Conservation (phyloP, 2,113 vertebrate species). For the Thunnus thynnus region DNA sequence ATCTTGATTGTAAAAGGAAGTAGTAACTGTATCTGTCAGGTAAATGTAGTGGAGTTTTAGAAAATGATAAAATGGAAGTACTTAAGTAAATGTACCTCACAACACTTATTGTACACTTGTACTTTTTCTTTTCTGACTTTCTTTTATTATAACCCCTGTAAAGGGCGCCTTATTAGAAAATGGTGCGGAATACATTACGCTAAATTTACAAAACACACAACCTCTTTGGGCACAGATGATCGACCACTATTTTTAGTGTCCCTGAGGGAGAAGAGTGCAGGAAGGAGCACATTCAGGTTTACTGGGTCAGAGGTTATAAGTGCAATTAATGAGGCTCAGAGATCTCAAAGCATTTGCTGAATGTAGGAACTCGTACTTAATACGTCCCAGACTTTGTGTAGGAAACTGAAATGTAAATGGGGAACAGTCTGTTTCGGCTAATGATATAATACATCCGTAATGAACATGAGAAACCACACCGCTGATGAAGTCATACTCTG, state of each 20-base stretch:
- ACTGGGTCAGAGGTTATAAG: slow-evolving; percentile 57
- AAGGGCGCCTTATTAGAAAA: not conserved
- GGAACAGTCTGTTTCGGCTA: slow-evolving; percentile 1
- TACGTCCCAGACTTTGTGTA: slow-evolving; percentile 12
- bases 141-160: not conserved
- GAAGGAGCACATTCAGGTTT: slow-evolving; percentile 53
- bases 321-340: slow-evolving; percentile 12
- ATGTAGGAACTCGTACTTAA: slow-evolving; percentile 25
- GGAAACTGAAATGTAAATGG: slow-evolving; percentile 20
- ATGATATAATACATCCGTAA: slow-evolving; percentile 28
- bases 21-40: not conserved
- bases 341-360: slow-evolving; percentile 15
- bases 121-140: not conserved
- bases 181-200: not conserved
- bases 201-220: slow-evolving; percentile 15
- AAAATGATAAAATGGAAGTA: too few species aligned
- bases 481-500: slow-evolving; percentile 57
- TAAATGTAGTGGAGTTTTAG: not conserved
- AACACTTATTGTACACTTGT: too few species aligned
- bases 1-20: too few species aligned
- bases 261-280: slow-evolving; percentile 48
- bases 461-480: slow-evolving; percentile 35
- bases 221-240: not conserved
- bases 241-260: slow-evolving; percentile 27
- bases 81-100: too few species aligned